These are phyloP conservation scores for Caenorhabditis plicata DNA, from an alignment of 2,888 invertebrate species.

Conservation along the genomic window DNA sequence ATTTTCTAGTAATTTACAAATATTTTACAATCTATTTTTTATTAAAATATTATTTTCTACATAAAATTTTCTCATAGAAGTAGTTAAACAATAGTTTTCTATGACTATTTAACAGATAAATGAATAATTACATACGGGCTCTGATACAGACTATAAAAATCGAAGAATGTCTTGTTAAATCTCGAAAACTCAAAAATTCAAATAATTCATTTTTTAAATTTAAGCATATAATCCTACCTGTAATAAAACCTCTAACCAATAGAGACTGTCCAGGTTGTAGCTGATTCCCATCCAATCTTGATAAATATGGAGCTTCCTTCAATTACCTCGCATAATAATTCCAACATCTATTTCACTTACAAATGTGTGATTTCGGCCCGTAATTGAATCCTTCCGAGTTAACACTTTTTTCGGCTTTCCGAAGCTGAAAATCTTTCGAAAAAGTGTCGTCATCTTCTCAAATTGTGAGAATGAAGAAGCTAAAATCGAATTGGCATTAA, in stretches of 20 bases:
- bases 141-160: too few relatives aligned
- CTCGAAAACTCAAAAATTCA: too few relatives aligned
- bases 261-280: conserved; percentile 64
- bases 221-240: conserved; percentile 36
- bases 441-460: conserved; percentile 45
- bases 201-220: neutral
- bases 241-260: conserved; percentile 61
- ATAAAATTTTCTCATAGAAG: too few relatives aligned
- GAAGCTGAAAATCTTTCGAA: conserved; percentile 52
- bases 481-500: too few relatives aligned
- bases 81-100: too few relatives aligned
- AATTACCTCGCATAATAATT: too few relatives aligned
- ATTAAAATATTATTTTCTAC: neutral
- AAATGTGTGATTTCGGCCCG: conserved; percentile 62
- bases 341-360: conserved; percentile 41
- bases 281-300: conserved; percentile 62
- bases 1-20: too few relatives aligned
- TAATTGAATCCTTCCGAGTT: conserved; percentile 63
- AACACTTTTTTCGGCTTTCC: conserved; percentile 46
- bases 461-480: neutral
- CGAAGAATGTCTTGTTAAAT: too few relatives aligned
- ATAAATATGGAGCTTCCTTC: conserved; percentile 63
- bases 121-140: too few relatives aligned
- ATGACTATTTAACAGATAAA: too few relatives aligned
- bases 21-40: too few relatives aligned